Base-by-base conservation (phyloP, 2,888 invertebrate species). In the Opisthograptis luteolata region DNA sequence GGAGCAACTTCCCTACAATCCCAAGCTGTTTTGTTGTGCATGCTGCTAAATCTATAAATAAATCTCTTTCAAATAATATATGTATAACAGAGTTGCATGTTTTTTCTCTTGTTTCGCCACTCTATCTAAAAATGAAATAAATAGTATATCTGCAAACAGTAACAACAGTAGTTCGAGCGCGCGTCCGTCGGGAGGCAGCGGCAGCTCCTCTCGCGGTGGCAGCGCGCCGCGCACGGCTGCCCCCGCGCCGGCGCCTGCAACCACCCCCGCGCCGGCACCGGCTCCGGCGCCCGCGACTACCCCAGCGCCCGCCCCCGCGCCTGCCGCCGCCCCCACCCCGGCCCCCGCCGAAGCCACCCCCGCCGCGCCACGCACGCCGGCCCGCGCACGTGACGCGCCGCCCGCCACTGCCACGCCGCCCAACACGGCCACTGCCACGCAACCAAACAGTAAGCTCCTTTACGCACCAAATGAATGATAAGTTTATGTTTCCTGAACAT, bases 161-260 rank as follows among this genome's bases (percentile, higher is more conserved):
- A 85, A 87, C 31, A 86, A 86, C 50, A 67, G 79, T 30, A 64
- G 79, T 55, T 76, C 53, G 9, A 60, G 69, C 0, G 76, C 73
- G 1, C 81, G 87, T 12, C 73, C 82, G 0, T 74, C 81, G 1
- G 79, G 73, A 0, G 80, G 82, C 43, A 82, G 83, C 30, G 74
- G 76, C 30, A 86, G 70, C 44, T 87, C 91, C 55, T 91, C 92
- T 5, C 91, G 93, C 36, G 86, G 90, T 1, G 82, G 86, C 36
- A 87, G 86, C 32, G 85, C 85, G 0, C 79, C 87, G 3, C 82
- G 83, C 49, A 70, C 66, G 13, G 73, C 73, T 0, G 39, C 74
- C 1, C 58, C 76, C 8, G 31, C 57, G 60, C n/a, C 7, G 51
- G 63, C 27, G 65, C 15, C 62, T 76, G 3, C 65, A 0, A 63